A percentile compares a stretch with the other conserved stretches of the same genome.
These are phyloP conservation scores for Stegana nigrithorax DNA, from an alignment of 2,888 invertebrate genomes.

Conservation along the genomic window DNA sequence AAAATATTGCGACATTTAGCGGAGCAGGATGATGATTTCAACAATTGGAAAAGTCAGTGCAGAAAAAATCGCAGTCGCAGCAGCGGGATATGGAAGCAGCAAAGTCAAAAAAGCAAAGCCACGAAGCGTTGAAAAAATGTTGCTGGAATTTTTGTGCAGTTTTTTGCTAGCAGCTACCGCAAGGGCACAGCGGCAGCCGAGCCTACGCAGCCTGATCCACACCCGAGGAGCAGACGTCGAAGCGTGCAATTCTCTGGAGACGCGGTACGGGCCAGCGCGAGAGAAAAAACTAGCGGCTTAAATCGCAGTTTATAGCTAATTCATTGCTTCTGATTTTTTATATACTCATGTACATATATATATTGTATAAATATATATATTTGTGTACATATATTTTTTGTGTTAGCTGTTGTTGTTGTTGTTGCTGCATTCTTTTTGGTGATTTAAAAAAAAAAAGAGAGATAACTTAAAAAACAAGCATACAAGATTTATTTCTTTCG, in stretches of 20 bases:
- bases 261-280: constrained; percentile 29
- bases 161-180: constrained; percentile 40
- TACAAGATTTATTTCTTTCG: constrained; percentile 59
- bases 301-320: constrained; percentile 21
- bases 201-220: not conserved
- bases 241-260: constrained; percentile 61
- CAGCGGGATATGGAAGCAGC: too few relatives aligned
- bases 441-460: not conserved
- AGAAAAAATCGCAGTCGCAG: constrained; percentile 29
- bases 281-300: constrained; percentile 47
- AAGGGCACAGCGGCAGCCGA: constrained; percentile 18
- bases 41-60: constrained; percentile 9
- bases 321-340: too few relatives aligned
- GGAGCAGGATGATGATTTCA: not conserved
- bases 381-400: too few relatives aligned
- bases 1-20: constrained; percentile 9
- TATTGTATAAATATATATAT: too few relatives aligned
- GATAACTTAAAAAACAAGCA: constrained; percentile 1
- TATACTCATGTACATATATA: too few relatives aligned
- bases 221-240: constrained; percentile 1
- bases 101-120: constrained; percentile 26
- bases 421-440: constrained; percentile 16
- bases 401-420: not conserved
- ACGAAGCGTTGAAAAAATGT: constrained; percentile 35
- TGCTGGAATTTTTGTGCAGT: constrained; percentile 50